phyloP scores from a whole-genome alignment of 2,113 vertebrate genomes.

The Megaceryle maxima region DNA sequence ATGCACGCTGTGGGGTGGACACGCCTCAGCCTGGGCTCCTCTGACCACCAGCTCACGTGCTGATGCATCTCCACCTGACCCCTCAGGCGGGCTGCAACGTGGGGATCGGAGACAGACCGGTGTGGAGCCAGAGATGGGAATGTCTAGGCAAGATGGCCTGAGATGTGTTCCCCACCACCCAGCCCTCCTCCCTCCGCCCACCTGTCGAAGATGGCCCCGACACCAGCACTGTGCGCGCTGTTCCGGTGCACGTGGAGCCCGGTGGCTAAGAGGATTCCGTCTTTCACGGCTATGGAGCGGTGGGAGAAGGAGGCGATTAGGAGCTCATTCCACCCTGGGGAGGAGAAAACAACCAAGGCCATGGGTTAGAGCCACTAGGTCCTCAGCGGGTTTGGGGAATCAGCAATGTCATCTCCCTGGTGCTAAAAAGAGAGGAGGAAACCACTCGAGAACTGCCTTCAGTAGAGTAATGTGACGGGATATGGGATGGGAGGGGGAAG shows the following conservation, averaged over 20 bases:
- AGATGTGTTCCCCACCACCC: rapidly evolving
- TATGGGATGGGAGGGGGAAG: background rate
- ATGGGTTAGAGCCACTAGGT: background rate
- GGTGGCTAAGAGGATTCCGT: conserved; percentile 94
- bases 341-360: background rate
- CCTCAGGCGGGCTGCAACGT: rapidly evolving
- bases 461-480: background rate
- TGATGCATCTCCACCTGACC: background rate
- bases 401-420: rapidly evolving
- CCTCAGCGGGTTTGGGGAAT: rapidly evolving
- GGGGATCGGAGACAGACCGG: rapidly evolving
- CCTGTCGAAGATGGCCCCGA: conserved; percentile 99
- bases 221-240: conserved; percentile 96
- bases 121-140: background rate
- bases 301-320: conserved; percentile 98
- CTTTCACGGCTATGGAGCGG: conserved; percentile 95
- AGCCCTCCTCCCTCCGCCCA: conserved; percentile 37
- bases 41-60: background rate
- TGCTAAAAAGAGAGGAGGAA: background rate
- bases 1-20: rapidly evolving
- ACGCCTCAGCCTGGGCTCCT: rapidly evolving
- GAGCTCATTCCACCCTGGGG: conserved; percentile 96
- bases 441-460: rapidly evolving
- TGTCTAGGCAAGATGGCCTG: background rate
- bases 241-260: conserved; percentile 96